These are phyloP conservation scores for Acanthosepion pharaonis DNA, from an alignment of 2,888 invertebrate genomes.

Conservation along the genomic window DNA sequence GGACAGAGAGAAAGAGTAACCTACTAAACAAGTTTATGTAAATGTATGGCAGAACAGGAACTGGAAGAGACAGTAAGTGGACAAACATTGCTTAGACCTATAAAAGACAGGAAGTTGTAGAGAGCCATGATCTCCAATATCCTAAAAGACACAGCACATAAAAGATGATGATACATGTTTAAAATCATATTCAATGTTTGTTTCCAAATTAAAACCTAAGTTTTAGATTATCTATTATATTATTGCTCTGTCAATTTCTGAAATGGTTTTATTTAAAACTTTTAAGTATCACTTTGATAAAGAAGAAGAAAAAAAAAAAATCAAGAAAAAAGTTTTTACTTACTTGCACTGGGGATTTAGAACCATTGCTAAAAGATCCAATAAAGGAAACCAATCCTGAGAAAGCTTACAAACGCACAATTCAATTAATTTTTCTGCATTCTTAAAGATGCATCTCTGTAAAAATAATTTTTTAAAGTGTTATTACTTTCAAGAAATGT, in stretches of 20 bases:
- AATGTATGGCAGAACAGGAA: too few species aligned
- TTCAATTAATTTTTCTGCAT: constrained; percentile 92
- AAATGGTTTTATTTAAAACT: too few species aligned
- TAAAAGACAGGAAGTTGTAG: too few species aligned
- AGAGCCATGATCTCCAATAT: too few species aligned
- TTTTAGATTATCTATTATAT: not conserved
- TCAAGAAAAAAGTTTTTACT: constrained; percentile 69
- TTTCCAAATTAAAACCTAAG: not conserved
- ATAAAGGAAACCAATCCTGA: constrained; percentile 89
- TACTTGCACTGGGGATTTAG: constrained; percentile 96
- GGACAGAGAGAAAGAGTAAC: too few species aligned
- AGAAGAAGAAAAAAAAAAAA: too few species aligned
- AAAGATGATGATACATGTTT: not conserved
- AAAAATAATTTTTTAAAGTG: constrained; percentile 56
- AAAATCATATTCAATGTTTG: constrained; percentile 25
- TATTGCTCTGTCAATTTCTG: too few species aligned
- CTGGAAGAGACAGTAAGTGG: too few species aligned
- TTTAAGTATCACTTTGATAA: not conserved
- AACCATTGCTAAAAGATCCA: constrained; percentile 93
- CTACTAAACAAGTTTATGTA: too few species aligned
- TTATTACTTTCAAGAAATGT: not conserved
- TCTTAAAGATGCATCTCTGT: constrained; percentile 88
- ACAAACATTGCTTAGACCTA: too few species aligned
- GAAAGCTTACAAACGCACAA: constrained; percentile 92
- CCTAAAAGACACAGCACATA: too few species aligned